Evolutionary conservation across 1,140 invertebrate species (phyloP).

Genomic region (Drosophila serrata): DNA sequence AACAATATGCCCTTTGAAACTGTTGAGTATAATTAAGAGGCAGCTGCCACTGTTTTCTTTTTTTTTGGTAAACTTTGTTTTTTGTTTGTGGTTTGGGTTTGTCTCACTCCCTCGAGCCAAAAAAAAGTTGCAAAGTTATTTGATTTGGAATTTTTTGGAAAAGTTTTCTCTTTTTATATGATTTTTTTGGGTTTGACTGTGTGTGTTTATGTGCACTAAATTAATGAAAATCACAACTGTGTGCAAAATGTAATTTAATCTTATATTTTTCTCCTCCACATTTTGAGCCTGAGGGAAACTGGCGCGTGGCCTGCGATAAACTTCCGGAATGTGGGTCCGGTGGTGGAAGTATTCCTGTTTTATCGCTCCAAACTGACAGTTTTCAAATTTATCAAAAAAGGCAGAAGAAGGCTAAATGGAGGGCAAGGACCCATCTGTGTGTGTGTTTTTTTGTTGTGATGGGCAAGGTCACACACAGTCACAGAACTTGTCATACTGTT

Average conservation of each 20-base stretch:
- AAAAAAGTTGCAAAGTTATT: conserved; percentile 77
- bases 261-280: conserved; percentile 35
- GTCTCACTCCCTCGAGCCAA: conserved; percentile 20
- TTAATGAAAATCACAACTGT: conserved; percentile 82
- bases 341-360: conserved; percentile 37
- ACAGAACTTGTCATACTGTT: conserved; percentile 60
- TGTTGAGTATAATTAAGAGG: conserved; percentile 33
- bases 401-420: conserved; percentile 20
- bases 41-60: conserved; percentile 44
- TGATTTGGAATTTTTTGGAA: conserved; percentile 72
- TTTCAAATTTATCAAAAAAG: conserved; percentile 76
- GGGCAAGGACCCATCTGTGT: conserved; percentile 48
- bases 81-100: conserved; percentile 68
- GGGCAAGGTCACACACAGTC: conserved; percentile 54
- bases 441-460: conserved; percentile 43
- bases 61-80: conserved; percentile 35
- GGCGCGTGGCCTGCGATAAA: conserved; percentile 59
- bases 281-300: conserved; percentile 38
- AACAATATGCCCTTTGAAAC: conserved; percentile 13
- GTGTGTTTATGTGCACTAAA: conserved; percentile 74
- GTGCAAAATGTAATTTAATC: conserved; percentile 81
- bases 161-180: conserved; percentile 59
- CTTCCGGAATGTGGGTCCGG: conserved; percentile 34
- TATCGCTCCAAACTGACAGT: conserved; percentile 73
- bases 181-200: conserved; percentile 42